phyloP scores from a whole-genome alignment of 2,888 invertebrate genomes.

The Neocrepidodera transversa region DNA sequence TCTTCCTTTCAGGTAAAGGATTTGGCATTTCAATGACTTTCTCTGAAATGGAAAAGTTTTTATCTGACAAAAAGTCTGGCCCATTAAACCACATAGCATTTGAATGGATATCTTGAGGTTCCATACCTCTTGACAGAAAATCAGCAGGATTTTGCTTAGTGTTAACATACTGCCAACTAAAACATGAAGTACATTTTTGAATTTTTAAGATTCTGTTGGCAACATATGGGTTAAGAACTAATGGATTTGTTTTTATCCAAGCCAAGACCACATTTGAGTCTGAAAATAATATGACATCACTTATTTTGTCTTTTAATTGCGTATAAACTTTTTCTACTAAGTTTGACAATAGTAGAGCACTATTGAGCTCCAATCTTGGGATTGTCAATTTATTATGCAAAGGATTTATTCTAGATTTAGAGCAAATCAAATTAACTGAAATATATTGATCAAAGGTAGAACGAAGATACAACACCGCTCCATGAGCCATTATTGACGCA shows the following conservation, averaged over 20 bases:
- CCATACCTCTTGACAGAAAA: slow-evolving; percentile 30
- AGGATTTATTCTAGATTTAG: slow-evolving; percentile 1
- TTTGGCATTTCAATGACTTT: too few species aligned
- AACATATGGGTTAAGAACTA: slow-evolving; percentile 37
- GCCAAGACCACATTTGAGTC: slow-evolving; percentile 10
- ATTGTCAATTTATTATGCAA: slow-evolving; percentile 1
- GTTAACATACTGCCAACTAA: slow-evolving; percentile 34
- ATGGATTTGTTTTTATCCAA: slow-evolving; percentile 34
- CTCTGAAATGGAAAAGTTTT: too few species aligned
- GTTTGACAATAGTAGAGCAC: slow-evolving; percentile 11
- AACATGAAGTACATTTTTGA: slow-evolving; percentile 21
- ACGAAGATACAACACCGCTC: too few species aligned
- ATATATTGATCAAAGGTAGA: too few species aligned
- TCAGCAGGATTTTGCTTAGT: slow-evolving; percentile 33
- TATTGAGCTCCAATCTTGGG: slow-evolving; percentile 12
- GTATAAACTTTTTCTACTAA: not conserved
- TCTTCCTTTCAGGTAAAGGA: too few species aligned
- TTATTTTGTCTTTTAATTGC: slow-evolving; percentile 1
- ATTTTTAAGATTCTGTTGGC: slow-evolving; percentile 35
- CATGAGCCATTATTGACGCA: slow-evolving; percentile 10
- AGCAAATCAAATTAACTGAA: not conserved
- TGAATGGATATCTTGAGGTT: too few species aligned
- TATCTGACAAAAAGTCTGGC: too few species aligned
- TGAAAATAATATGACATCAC: not conserved
- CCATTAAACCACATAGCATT: too few species aligned